Conservation (phyloP, 2,797 vertebrate species). For the Amphiprion clarkii region DNA sequence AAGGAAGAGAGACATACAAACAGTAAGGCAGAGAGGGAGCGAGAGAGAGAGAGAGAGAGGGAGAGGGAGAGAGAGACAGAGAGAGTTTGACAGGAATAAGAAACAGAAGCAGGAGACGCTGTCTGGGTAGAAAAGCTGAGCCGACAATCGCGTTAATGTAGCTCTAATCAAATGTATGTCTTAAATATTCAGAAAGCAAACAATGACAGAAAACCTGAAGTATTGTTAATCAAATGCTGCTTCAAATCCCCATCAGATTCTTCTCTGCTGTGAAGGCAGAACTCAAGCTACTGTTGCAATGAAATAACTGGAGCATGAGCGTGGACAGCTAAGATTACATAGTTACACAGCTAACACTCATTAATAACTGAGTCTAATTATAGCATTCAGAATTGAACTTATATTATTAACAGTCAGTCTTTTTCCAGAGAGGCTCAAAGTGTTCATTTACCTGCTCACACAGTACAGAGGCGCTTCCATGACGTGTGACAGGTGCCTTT, state of each 20-base stretch:
- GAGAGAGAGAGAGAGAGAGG: constrained; percentile 17
- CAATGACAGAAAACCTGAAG: constrained; percentile 23
- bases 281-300: constrained; percentile 23
- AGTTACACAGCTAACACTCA: constrained; percentile 44
- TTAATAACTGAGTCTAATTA: constrained; percentile 65
- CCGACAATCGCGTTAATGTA: constrained; percentile 36
- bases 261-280: constrained; percentile 17
- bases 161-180: constrained; percentile 35
- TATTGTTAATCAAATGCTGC: constrained; percentile 32
- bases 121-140: constrained; percentile 4
- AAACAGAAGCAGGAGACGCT: constrained; percentile 39
- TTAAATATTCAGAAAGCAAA: constrained; percentile 47
- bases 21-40: neutral
- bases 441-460: constrained; percentile 50
- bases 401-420: constrained; percentile 22
- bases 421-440: constrained; percentile 26
- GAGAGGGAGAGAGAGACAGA: constrained; percentile 25
- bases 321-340: constrained; percentile 55
- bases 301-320: constrained; percentile 62
- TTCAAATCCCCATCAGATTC: constrained; percentile 12
- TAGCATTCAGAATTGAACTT: constrained; percentile 41
- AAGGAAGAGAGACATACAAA: constrained; percentile 28
- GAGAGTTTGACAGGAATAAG: constrained; percentile 43
- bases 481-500: constrained; percentile 15
- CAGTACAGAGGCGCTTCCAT: constrained; percentile 15